Percentiles rank a stretch among this genome's conserved stretches.
Evolutionary conservation across 2,113 vertebrate genomes (phyloP).

Genomic region (Xiphophorus maculatus): DNA sequence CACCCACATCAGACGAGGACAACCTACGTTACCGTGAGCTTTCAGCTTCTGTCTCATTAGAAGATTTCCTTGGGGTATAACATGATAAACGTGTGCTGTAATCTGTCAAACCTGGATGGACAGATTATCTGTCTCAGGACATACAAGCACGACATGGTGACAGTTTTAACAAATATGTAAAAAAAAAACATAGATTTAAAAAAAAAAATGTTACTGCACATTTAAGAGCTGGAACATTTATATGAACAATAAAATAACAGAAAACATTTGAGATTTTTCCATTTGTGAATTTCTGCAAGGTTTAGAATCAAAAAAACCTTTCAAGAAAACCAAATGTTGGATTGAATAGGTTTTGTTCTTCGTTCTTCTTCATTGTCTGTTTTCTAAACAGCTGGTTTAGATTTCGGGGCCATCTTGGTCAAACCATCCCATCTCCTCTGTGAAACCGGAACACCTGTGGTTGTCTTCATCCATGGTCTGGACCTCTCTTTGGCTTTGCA

Average conservation of each 20-base stretch:
- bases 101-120: neutral
- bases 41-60: neutral
- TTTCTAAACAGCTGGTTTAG: constrained; percentile 60
- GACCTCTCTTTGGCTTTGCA: neutral
- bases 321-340: neutral
- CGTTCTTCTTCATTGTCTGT: neutral
- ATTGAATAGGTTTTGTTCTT: neutral
- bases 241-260: neutral
- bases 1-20: constrained; percentile 74
- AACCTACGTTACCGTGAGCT: constrained; percentile 76
- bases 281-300: neutral
- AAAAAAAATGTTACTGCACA: too few relatives aligned
- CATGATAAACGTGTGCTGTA: neutral
- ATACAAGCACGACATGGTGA: too few relatives aligned
- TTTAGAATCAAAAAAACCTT: neutral
- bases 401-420: constrained; percentile 82
- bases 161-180: too few relatives aligned
- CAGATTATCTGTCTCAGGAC: too few relatives aligned
- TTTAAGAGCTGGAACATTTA: neutral
- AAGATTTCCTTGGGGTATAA: neutral
- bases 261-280: neutral
- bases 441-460: constrained; percentile 67
- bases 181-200: too few relatives aligned
- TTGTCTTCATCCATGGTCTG: constrained; percentile 86
- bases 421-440: constrained; percentile 40